Evolutionary conservation across 2,113 vertebrate species (phyloP).

Genomic region (Montifringilla adamsi): DNA sequence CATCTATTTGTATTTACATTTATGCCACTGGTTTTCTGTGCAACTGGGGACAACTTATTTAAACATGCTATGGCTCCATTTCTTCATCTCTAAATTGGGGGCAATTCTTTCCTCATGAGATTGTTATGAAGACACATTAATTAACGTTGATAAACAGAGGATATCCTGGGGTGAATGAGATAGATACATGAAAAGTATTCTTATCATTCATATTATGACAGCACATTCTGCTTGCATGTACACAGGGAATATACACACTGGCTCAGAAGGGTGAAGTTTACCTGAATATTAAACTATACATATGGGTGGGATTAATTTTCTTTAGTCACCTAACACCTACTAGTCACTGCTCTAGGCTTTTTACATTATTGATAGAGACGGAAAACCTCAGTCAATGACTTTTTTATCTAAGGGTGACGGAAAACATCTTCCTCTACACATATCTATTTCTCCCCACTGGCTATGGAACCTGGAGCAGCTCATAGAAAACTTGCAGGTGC

Average conservation of each 20-base stretch:
- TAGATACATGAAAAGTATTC: neutral
- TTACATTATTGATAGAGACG: neutral
- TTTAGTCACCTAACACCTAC: neutral
- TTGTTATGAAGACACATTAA: conserved; percentile 17
- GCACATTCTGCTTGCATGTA: neutral
- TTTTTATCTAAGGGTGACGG: neutral
- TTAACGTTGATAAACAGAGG: conserved; percentile 15
- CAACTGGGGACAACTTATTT: neutral
- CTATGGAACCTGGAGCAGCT: neutral
- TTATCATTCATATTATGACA: neutral
- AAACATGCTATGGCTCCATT: neutral
- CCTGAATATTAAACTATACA: neutral
- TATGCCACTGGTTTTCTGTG: neutral
- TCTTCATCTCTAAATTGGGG: conserved; percentile 19
- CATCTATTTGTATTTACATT: neutral
- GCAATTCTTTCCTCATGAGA: neutral
- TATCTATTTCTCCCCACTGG: neutral
- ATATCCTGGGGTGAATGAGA: neutral
- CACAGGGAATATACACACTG: neutral
- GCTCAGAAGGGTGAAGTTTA: neutral
- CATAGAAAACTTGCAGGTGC: neutral
- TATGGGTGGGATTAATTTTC: neutral
- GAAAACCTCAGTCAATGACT: neutral
- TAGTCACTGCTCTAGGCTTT: neutral
- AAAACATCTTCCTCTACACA: neutral